Base-by-base conservation (phyloP, 2,888 invertebrate genomes). In the Seira ritae region DNA sequence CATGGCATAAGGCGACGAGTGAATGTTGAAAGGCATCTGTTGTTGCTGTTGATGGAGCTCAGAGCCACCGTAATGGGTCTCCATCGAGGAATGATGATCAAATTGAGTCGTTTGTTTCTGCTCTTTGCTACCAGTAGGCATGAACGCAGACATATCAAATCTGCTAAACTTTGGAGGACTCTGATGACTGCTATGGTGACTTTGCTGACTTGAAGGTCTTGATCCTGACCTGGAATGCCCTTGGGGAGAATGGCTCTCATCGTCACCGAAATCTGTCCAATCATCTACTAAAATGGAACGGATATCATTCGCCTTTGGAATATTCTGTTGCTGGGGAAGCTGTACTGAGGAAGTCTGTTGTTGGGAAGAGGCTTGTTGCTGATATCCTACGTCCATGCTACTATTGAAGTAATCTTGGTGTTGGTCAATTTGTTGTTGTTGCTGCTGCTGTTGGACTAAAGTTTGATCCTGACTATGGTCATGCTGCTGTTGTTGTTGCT, bases 261-360 rank as follows among this genome's bases (percentile, higher is more conserved):
- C 88, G 24, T 86, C 87, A 67, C 72, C 82, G 77, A 87, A 86
- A 46, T 89, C 89, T 1, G 76, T 78, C 89, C 89, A 89, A 20
- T 89, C 89, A 50, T 89, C 88, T 24, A 88, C 89, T 10, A 89
- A 80, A 72, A 89, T 89, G 19, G 89, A 88, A 55, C 89, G 84
- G 37, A 89, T 88, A 60, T 89, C 86, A 78, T 84, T 80, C 31
- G 81, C 83, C 66, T 78, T 83, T 15, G 78, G 80, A 66, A 78
- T 55, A 31, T 17, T 70, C 46, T 74, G 78, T 10, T 80, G 77
- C 17, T 84, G 84, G 0, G 82, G 76, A 31, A 80, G 66, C 12
- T 60, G 50, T 23, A 22, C 19, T 31, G 73, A 12, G 70, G 77
- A 23, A 15, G 77, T 12, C 65, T 60, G 78, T 70, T 68, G n/a